Conservation (phyloP, 1,140 invertebrate species). For the Leguminivora glycinivorella region DNA sequence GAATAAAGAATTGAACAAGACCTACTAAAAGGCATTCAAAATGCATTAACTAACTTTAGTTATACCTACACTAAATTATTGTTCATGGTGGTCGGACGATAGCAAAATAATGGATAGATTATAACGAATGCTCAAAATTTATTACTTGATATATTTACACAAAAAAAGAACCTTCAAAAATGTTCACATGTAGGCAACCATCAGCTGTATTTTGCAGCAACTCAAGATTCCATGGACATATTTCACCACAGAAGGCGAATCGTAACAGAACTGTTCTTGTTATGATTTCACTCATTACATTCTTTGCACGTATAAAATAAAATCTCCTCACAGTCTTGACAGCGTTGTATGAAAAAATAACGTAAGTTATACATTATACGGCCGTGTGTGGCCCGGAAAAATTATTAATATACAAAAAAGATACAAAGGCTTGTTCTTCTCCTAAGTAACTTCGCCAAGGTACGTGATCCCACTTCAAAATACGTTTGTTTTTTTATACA, state of each 20-base stretch:
- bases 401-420: slow-evolving; percentile 64
- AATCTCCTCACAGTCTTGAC: slow-evolving; percentile 56
- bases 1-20: background rate
- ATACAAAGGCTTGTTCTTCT: slow-evolving; percentile 54
- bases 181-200: too few relatives aligned
- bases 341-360: slow-evolving; percentile 57
- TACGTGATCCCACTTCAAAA: slow-evolving; percentile 59
- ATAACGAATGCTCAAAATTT: background rate
- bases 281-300: slow-evolving; percentile 57
- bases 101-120: too few relatives aligned
- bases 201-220: slow-evolving; percentile 44
- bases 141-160: background rate
- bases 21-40: background rate
- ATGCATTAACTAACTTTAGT: too few relatives aligned
- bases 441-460: slow-evolving; percentile 54
- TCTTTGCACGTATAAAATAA: slow-evolving; percentile 67
- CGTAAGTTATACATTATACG: slow-evolving; percentile 53
- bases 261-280: slow-evolving; percentile 49
- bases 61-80: too few relatives aligned
- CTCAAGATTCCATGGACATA: slow-evolving; percentile 37
- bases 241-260: slow-evolving; percentile 35
- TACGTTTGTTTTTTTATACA: slow-evolving; percentile 41
- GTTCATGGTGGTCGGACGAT: too few relatives aligned
- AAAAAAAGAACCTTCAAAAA: too few relatives aligned
- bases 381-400: slow-evolving; percentile 46